These are phyloP conservation scores for Priocnemis perturbator DNA, from an alignment of 2,888 invertebrate species.

Conservation along the genomic window DNA sequence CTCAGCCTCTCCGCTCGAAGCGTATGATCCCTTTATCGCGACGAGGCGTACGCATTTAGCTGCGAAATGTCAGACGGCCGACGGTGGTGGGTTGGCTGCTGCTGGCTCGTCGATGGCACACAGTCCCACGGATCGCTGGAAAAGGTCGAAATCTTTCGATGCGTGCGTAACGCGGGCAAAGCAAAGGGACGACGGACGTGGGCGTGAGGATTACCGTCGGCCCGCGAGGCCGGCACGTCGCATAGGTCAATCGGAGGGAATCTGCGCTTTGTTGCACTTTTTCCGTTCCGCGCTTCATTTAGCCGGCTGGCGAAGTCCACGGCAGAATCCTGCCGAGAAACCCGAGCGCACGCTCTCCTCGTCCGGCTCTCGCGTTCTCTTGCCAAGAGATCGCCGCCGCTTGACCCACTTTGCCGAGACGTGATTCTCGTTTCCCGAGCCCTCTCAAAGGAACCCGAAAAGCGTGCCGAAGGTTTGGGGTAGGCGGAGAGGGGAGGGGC, in stretches of 20 bases:
- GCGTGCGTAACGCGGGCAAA: conserved; percentile 48
- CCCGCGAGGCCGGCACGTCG: not conserved
- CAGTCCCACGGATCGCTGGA: conserved; percentile 14
- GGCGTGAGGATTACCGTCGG: not conserved
- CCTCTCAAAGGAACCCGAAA: conserved; percentile 20
- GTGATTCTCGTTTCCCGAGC: not conserved
- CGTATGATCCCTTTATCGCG: too few relatives aligned
- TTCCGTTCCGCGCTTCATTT: conserved; percentile 45
- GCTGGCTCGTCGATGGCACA: not conserved
- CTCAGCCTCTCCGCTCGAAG: too few relatives aligned
- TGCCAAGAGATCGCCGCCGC: conserved; percentile 34
- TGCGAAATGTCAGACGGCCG: conserved; percentile 35
- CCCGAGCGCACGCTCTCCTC: not conserved
- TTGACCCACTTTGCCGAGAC: conserved; percentile 38
- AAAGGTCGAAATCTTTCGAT: conserved; percentile 45
- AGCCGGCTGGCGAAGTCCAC: conserved; percentile 16
- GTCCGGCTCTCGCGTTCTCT: conserved; percentile 15
- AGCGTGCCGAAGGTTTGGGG: not conserved
- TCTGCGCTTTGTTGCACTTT: conserved; percentile 37
- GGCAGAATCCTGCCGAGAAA: not conserved
- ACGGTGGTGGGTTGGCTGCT: not conserved
- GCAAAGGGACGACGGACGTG: conserved; percentile 34
- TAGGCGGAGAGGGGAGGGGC: too few relatives aligned
- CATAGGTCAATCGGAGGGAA: too few relatives aligned
- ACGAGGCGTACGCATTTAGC: conserved; percentile 6